These are phyloP conservation scores for Pteropus rufus DNA, from an alignment of 2,797 vertebrate genomes.

Conservation along the genomic window DNA sequence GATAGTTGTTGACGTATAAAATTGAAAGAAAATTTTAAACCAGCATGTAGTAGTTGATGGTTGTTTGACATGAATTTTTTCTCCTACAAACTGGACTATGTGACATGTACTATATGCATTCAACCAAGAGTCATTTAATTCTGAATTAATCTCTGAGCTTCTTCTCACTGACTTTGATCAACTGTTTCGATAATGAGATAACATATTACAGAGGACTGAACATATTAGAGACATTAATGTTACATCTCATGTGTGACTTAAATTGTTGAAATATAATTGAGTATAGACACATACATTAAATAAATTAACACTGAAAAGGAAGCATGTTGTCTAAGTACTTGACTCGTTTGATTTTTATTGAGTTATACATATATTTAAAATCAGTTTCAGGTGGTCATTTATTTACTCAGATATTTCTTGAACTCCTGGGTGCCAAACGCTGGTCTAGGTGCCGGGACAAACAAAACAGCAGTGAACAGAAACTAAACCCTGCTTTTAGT, in stretches of 20 bases:
- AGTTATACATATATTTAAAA: slow-evolving; percentile 8
- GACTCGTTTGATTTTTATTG: slow-evolving; percentile 20
- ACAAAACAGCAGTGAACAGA: not conserved
- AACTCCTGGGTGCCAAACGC: not conserved
- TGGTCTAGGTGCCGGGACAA: not conserved
- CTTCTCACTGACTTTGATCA: not conserved
- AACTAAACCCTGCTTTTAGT: not conserved
- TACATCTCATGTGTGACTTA: not conserved
- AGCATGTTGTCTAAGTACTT: not conserved
- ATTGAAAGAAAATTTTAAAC: not conserved
- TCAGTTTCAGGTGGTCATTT: not conserved
- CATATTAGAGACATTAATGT: not conserved
- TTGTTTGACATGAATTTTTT: not conserved
- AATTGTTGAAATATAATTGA: slow-evolving; percentile 29
- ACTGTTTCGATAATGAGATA: not conserved
- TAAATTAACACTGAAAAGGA: not conserved
- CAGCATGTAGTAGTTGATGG: not conserved
- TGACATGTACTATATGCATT: not conserved
- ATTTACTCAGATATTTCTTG: not conserved
- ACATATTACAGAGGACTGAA: not conserved
- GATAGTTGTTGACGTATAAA: not conserved
- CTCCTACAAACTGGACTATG: not conserved
- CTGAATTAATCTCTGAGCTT: not conserved
- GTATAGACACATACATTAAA: not conserved
- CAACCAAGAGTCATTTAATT: not conserved